phyloP scores from a whole-genome alignment of 2,888 invertebrate species.

The Coremacera marginata region DNA sequence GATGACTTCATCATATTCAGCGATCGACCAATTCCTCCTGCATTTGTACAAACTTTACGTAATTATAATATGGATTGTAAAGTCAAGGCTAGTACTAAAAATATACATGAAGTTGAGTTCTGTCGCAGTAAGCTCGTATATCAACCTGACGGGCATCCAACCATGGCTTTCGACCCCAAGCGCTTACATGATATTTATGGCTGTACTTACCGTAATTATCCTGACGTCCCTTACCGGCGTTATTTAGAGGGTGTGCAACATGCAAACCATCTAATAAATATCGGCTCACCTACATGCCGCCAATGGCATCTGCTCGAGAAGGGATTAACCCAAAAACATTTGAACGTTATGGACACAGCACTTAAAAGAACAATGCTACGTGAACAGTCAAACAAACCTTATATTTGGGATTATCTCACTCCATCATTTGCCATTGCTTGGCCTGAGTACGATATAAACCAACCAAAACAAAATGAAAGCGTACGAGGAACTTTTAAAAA shows the following conservation, averaged over 20 bases:
- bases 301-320: not conserved
- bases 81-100: not conserved
- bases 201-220: not conserved
- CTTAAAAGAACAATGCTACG: not conserved
- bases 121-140: conserved; percentile 23
- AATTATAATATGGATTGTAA: not conserved
- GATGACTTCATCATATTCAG: conserved; percentile 28
- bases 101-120: conserved; percentile 15
- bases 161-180: conserved; percentile 4
- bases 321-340: not conserved
- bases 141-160: conserved; percentile 23
- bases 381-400: not conserved
- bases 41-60: not conserved
- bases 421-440: not conserved
- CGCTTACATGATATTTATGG: not conserved
- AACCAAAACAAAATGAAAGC: not conserved
- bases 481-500: too few relatives aligned
- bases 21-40: not conserved
- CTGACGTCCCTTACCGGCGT: not conserved
- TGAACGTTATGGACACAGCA: not conserved
- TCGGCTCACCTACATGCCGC: not conserved
- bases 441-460: not conserved
- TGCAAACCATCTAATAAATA: not conserved
- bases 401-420: not conserved
- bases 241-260: not conserved